Base-by-base conservation (phyloP, 2,888 invertebrate species). In the Oxyscelio sp. region DNA sequence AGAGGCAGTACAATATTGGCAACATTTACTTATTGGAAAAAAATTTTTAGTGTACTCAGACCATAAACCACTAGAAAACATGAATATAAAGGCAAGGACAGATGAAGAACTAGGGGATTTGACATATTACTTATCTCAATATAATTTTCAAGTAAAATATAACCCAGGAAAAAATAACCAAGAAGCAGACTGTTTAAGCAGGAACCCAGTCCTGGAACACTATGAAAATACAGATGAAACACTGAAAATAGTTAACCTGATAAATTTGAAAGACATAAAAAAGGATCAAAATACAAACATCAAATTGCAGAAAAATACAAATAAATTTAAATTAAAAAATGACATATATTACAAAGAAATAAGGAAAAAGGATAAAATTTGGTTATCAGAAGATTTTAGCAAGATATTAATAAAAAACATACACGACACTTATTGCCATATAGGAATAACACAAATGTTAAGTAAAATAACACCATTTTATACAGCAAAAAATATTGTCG, bases 1-100 rank as follows among this genome's bases (percentile, higher is more conserved):
- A 71, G 87, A 89, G 48, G 85, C 85, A 11, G 73, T 88, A 1
- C 84, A 85, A 58, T 90, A 82, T 50, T 89, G 88, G 87, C 86
- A 89, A 58, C 81, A 88, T 66, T 86, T 86, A 77, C 65, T 87
- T 1, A 84, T 87, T 4, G 59, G 59, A 15, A 63, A 21, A 48
- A 63, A 63, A 48, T 63, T 63, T 63, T 4, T 34, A n/a, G 48
- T 63, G 15, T 48, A 31, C 48, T 48, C 48, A 19, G 63, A 63
- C 34, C 63, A 63, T 24, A 63, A 48, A 63, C 63, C 48, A 31
- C 8, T 63, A 48, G 63, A 63, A 63, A 63, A 63, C 9, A 19
- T 63, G 31, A 63, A 63, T 48, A 40, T 63, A 63, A 63, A 21
- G 19, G 15, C 31, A 21, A 63, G 48, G 48, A 63, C 48, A 27